Conservation (phyloP, 2,113 vertebrate genomes). For the Gymnobelideus leadbeateri region DNA sequence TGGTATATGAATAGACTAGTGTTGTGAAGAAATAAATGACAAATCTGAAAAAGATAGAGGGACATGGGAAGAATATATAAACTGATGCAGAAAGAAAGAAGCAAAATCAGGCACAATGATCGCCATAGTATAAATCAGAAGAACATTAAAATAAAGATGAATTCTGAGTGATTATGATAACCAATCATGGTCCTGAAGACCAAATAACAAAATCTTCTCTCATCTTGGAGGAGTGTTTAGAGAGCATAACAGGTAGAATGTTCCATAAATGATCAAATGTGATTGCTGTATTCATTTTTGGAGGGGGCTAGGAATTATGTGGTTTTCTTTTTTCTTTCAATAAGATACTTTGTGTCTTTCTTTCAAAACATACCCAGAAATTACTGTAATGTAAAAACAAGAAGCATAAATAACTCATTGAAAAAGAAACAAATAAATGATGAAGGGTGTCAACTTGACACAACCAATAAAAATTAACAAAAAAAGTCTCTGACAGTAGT, state of each 20-base stretch:
- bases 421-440: conserved; percentile 40
- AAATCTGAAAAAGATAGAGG: neutral
- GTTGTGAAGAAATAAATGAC: neutral
- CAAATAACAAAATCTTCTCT: neutral
- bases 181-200: neutral
- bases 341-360: neutral
- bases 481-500: conserved; percentile 37
- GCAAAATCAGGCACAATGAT: neutral
- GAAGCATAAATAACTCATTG: neutral
- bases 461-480: conserved; percentile 27
- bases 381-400: neutral
- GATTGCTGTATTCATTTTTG: neutral
- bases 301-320: no score
- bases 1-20: neutral
- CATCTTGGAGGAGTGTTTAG: neutral
- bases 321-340: neutral
- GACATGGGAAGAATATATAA: neutral
- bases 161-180: neutral
- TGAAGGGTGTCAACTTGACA: neutral
- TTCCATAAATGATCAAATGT: neutral
- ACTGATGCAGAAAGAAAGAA: neutral
- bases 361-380: neutral
- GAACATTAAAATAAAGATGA: neutral
- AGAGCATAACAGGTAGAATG: neutral
- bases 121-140: neutral